Evolutionary conservation across 2,113 vertebrate genomes (phyloP).

Genomic region (Agelaius phoeniceus): DNA sequence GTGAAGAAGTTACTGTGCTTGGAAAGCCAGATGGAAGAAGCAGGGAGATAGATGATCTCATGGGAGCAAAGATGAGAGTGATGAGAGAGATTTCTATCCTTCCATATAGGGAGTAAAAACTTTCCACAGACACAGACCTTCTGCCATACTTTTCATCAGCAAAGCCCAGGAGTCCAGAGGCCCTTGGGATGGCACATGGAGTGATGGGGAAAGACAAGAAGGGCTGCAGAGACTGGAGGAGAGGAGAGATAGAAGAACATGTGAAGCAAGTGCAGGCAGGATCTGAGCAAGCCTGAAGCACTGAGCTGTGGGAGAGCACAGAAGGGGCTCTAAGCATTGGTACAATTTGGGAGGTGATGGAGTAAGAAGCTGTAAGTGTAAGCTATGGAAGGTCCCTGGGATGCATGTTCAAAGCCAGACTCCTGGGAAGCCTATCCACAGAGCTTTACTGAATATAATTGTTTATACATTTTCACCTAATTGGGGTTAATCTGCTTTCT

Average conservation of each 20-base stretch:
- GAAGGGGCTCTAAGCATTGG: not conserved
- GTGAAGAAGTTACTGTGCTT: not conserved
- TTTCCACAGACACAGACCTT: not conserved
- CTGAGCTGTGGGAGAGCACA: not conserved
- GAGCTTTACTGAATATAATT: not conserved
- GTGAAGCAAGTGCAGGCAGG: not conserved
- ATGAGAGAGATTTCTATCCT: not conserved
- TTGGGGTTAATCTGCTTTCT: conserved; percentile 28
- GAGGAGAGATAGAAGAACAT: not conserved
- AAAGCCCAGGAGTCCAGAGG: not conserved
- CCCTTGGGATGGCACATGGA: not conserved
- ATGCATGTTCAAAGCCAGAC: not conserved
- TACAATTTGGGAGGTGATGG: not conserved
- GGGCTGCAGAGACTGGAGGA: not conserved
- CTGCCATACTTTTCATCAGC: not conserved
- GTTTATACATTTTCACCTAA: conserved; percentile 8
- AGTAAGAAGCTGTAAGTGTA: not conserved
- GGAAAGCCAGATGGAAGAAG: not conserved
- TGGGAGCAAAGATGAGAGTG: not conserved
- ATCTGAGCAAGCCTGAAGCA: not conserved
- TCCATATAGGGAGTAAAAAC: not conserved
- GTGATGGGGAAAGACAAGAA: not conserved
- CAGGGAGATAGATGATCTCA: not conserved
- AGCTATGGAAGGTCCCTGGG: not conserved
- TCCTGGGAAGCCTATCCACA: not conserved